Evolutionary conservation across 2,113 vertebrate species (phyloP), one percentile per base, ranked within the genome.

Genomic region (Phrynosoma platyrhinos): DNA sequence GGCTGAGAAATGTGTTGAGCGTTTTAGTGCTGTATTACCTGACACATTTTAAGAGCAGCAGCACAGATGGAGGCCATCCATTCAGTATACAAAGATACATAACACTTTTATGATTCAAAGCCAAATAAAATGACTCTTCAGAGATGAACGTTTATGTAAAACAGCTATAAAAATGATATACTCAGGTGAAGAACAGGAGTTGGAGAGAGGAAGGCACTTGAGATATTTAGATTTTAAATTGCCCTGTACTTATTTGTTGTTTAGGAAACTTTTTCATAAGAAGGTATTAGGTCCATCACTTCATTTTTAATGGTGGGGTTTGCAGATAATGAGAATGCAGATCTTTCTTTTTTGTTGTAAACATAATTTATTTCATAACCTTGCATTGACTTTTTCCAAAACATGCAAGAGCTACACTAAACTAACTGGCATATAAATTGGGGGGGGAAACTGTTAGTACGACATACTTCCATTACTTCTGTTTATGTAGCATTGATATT

Each of bases 21-120:
- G 86, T 93, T 95, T 96, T 92, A 94, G 87, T 94, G 83, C 58
- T 92, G 58, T 74, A 8, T 88, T 92, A 88, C 58, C 68, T 83
- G 90, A 89, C 91, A 92, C 69, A 1, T 95, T 95, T 94, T 91
- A 92, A 96, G 90, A 94, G 77, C 83, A 72, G 90, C 90, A 92
- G 92, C 81, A 79, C 94, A 95, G 80, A 92, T 95, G 95, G 92
- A 91, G 78, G 85, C 91, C 47, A 53, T 88, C 88, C 90, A 84
- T 68, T 68, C 62, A 36, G 47, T 91, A 53, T 84, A 81, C 69
- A 93, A 83, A 93, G 89, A 89, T 89, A 83, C 52, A 62, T 25
- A 86, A 69, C 58, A 36, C 25, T 93, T 93, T 90, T 86, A 84
- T 94, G 89, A 90, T 89, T 87, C 88, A 85, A 93, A 93, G 68